Evolutionary conservation across 37 sponge, comb jelly and placozoan species (phyloP), one percentile per base, ranked within the genome.

Genomic region (Hexactinellida sp.): DNA sequence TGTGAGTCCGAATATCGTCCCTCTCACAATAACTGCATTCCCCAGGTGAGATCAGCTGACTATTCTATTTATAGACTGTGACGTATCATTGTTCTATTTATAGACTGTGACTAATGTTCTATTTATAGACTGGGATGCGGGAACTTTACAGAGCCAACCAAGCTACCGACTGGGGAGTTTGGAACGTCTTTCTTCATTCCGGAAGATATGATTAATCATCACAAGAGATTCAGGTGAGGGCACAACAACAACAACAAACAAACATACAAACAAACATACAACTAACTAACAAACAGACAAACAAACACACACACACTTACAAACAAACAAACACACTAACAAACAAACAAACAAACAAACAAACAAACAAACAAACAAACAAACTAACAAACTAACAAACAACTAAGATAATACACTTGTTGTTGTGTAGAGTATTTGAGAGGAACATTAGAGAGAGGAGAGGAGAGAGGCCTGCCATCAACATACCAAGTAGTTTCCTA

Each of bases 381-480:
- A n/a, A n/a, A n/a, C n/a, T n/a, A n/a, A n/a, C n/a, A n/a, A n/a
- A n/a, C n/a, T n/a, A n/a, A n/a, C n/a, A n/a, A n/a, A n/a, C n/a
- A n/a, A n/a, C n/a, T n/a, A n/a, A n/a, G n/a, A n/a, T 47, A 19
- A 47, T 47, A 47, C 35, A 37, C 5, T 36, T 13, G 86, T 52
- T 1, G 1, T 36, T 7, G 9, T 38, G 24, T 38, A 96, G 93
- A 9, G 92, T 92, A 21, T 82, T 95, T 38, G 92, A 94, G 0
- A 52, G 88, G 55, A 95, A 95, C 85, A 93, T 97, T 37, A 82
- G 96, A 55, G 90, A 93, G 76, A 87, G 98, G 36, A 91, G 96
- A 88, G 95, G 95, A 52, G 89, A 91, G 13, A 95, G 93, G 24
- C 85, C 88, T 0, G 89, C 88, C 37, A 96, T 94, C 47, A 94